Conservation (phyloP, 2,888 invertebrate genomes). For the Strigamia transsilvanica region DNA sequence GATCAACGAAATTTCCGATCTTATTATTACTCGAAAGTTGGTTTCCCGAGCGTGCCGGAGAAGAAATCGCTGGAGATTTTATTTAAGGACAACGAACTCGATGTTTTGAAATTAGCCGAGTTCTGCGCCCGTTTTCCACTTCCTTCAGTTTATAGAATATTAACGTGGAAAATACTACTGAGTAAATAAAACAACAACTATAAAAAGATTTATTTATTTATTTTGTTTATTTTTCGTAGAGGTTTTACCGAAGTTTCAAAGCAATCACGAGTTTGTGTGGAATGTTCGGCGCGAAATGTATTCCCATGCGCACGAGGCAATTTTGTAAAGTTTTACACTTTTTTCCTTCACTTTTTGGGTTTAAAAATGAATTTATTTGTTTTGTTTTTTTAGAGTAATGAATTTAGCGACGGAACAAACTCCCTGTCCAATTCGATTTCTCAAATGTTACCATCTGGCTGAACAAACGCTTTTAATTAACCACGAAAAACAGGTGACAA, state of each 20-base stretch:
- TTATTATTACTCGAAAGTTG: slow-evolving; percentile 72
- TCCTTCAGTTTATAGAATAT: slow-evolving; percentile 79
- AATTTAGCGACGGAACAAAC: neutral
- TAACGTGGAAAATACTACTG: slow-evolving; percentile 87
- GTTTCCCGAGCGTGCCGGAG: slow-evolving; percentile 81
- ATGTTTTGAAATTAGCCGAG: slow-evolving; percentile 80
- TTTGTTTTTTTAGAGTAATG: slow-evolving; percentile 36
- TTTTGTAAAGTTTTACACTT: slow-evolving; percentile 22
- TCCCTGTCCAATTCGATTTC: slow-evolving; percentile 9
- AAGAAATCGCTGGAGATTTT: slow-evolving; percentile 89
- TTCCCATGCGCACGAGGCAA: slow-evolving; percentile 67
- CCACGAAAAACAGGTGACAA: slow-evolving; percentile 28
- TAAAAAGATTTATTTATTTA: neutral
- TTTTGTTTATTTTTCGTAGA: slow-evolving; percentile 66
- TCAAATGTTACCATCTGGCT: slow-evolving; percentile 13
- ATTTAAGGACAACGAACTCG: slow-evolving; percentile 83
- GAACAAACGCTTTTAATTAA: slow-evolving; percentile 24
- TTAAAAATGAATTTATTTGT: neutral
- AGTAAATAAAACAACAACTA: slow-evolving; percentile 66
- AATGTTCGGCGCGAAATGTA: slow-evolving; percentile 77
- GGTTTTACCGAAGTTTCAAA: slow-evolving; percentile 80
- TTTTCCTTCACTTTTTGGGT: neutral
- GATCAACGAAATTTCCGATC: slow-evolving; percentile 64
- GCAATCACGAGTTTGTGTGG: slow-evolving; percentile 78
- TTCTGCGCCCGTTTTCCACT: slow-evolving; percentile 86